Evolutionary conservation across 2,113 vertebrate genomes (phyloP), one percentile per base, ranked within the genome.

Genomic region (Alethe diademata): DNA sequence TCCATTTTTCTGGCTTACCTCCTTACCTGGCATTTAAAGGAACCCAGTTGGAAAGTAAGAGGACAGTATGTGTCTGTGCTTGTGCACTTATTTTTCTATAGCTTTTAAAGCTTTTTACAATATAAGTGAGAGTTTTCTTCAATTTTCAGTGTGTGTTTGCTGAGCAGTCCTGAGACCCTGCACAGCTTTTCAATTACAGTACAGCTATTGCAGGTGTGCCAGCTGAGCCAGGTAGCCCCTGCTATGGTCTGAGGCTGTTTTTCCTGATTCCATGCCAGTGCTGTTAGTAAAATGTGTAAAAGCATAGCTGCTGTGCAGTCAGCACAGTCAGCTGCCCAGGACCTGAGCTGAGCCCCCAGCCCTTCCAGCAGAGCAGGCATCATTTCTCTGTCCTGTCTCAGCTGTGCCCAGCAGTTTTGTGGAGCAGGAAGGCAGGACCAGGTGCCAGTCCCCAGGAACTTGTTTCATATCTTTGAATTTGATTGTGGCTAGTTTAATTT

Each of bases 381-480:
- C 0, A 1, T 31, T 71, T 20, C 38, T 50, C 0, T 25, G 16
- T 5, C 0, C 14, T n/a, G 2, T 54, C 18, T 69, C n/a, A 14
- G 42, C 5, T 74, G 65, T 33, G 40, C 3, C 12, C 31, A 53
- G 24, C 40, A 62, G 58, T 42, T 80, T 42, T 43, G 18, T 45
- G 45, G 45, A 45, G 45, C 45, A 45, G 45, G 19, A 45, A 6
- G 45, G 45, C 45, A 45, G 45, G 45, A 45, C 45, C 45, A 45
- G 45, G 10, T 45, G 45, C 43, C 43, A 43, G 43, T 19, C 43
- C 43, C 43, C 43, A 43, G 43, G 70, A 73, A 35, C 13, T 22
- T 19, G 3, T 62, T 72, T 73, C 3, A 0, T 48, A 3, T 26
- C 66, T 83, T 76, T 5, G 7, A 38, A 71, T 78, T 61, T 22